Evolutionary conservation across 2,888 invertebrate species (phyloP).

Genomic region (Agonopterix heracliana): DNA sequence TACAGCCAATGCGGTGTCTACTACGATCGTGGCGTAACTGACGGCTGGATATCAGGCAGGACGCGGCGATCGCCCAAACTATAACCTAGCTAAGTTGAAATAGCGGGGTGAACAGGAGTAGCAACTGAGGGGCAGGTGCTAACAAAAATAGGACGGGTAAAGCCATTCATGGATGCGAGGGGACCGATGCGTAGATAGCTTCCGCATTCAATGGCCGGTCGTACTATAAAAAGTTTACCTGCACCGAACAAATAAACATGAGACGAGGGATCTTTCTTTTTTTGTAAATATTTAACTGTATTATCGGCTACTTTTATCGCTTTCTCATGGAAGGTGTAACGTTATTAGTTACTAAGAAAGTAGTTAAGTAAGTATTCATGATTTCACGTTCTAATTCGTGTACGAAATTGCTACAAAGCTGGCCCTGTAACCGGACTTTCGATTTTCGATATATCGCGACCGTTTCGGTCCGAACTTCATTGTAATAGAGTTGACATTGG

Average conservation of each 20-base stretch:
- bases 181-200: slow-evolving; percentile 36
- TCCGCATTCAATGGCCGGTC: slow-evolving; percentile 54
- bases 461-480: too few relatives aligned
- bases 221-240: slow-evolving; percentile 20
- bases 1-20: slow-evolving; percentile 38
- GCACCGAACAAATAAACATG: slow-evolving; percentile 3
- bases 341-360: too few relatives aligned
- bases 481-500: too few relatives aligned
- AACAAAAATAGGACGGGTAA: slow-evolving; percentile 44
- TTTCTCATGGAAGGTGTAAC: too few relatives aligned
- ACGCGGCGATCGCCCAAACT: slow-evolving; percentile 50
- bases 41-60: slow-evolving; percentile 53
- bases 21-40: slow-evolving; percentile 61
- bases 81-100: slow-evolving; percentile 62
- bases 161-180: slow-evolving; percentile 53
- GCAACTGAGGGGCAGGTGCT: slow-evolving; percentile 34
- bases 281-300: too few relatives aligned
- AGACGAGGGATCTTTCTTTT: too few relatives aligned
- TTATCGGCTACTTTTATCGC: too few relatives aligned
- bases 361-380: too few relatives aligned
- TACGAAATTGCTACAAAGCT: too few relatives aligned
- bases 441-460: too few relatives aligned
- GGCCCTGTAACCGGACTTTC: too few relatives aligned
- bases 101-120: slow-evolving; percentile 51
- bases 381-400: too few relatives aligned